Percentiles rank a stretch among this genome's conserved stretches.
Evolutionary conservation across 2,888 invertebrate genomes (phyloP).

Genomic region (Teinopalpus imperialis): DNA sequence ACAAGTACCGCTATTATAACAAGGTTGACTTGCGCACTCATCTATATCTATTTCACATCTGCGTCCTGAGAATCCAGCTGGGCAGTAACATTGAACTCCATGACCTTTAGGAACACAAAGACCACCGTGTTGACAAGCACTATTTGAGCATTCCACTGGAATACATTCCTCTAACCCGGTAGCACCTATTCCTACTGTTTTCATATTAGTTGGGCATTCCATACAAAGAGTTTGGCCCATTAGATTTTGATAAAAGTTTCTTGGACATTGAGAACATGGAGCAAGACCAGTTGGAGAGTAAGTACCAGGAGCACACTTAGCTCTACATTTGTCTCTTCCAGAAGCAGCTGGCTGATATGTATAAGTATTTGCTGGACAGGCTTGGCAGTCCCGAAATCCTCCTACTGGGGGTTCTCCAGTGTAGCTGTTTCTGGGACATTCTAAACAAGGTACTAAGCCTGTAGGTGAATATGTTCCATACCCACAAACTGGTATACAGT

Average conservation of each 20-base stretch:
- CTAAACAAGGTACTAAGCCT: conserved; percentile 95
- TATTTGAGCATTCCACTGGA: conserved; percentile 92
- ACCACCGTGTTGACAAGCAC: conserved; percentile 95
- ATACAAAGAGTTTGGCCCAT: conserved; percentile 92
- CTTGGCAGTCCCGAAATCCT: conserved; percentile 96
- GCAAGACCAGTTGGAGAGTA: conserved; percentile 97
- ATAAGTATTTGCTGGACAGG: conserved; percentile 93
- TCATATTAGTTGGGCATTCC: conserved; percentile 95
- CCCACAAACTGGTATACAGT: conserved; percentile 96
- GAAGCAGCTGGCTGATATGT: conserved; percentile 96
- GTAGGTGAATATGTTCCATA: conserved; percentile 98
- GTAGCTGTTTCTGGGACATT: conserved; percentile 96
- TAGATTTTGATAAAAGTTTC: conserved; percentile 94
- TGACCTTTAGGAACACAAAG: conserved; percentile 95
- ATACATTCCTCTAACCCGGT: conserved; percentile 93
- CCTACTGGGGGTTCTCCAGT: conserved; percentile 93
- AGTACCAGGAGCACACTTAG: conserved; percentile 93
- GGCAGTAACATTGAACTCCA: conserved; percentile 94
- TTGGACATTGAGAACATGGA: conserved; percentile 95
- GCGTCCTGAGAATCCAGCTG: conserved; percentile 96
- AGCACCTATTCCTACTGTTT: conserved; percentile 90
- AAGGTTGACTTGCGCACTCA: conserved; percentile 96
- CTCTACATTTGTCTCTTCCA: conserved; percentile 90
- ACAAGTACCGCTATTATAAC: conserved; percentile 96
- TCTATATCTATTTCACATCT: conserved; percentile 97